These are phyloP conservation scores for Geotrypetes seraphini DNA, from an alignment of 2,797 vertebrate species.

Conservation along the genomic window DNA sequence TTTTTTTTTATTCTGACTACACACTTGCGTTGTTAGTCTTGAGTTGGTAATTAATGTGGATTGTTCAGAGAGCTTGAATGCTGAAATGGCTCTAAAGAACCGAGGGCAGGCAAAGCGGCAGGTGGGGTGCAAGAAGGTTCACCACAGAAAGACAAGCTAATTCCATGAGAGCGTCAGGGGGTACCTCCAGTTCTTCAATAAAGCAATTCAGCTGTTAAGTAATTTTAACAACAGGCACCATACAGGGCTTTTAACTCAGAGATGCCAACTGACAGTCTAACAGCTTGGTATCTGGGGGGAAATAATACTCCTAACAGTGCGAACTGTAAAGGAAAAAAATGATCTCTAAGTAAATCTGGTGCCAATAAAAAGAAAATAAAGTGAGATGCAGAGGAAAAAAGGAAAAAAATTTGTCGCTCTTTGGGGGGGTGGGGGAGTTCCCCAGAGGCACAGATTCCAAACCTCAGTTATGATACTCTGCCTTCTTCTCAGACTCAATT, in stretches of 20 bases:
- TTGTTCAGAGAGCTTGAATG: conserved; percentile 14
- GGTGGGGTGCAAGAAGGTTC: too few relatives aligned
- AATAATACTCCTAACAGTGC: neutral
- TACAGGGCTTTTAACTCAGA: conserved; percentile 11
- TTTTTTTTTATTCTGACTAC: conserved; percentile 7
- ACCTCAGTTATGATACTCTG: neutral
- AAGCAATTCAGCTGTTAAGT: conserved; percentile 21
- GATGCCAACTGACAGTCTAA: conserved; percentile 2
- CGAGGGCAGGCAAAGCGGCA: too few relatives aligned
- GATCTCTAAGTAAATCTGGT: conserved; percentile 14
- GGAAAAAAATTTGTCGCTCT: too few relatives aligned
- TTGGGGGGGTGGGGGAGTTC: too few relatives aligned
- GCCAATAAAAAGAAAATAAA: neutral
- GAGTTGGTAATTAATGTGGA: conserved; percentile 29
- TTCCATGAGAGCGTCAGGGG: conserved; percentile 7
- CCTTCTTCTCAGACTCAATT: neutral
- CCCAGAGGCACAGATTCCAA: too few relatives aligned
- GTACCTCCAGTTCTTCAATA: conserved; percentile 4
- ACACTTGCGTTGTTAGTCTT: conserved; percentile 18
- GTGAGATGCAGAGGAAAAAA: too few relatives aligned
- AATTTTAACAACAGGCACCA: conserved; percentile 19
- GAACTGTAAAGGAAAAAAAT: conserved; percentile 10
- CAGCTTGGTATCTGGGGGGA: conserved; percentile 24
- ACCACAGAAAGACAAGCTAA: conserved; percentile 8
- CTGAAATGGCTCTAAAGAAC: conserved; percentile 3